These are phyloP conservation scores for Entelurus aequoreus DNA, from an alignment of 2,113 vertebrate species.

Conservation along the genomic window DNA sequence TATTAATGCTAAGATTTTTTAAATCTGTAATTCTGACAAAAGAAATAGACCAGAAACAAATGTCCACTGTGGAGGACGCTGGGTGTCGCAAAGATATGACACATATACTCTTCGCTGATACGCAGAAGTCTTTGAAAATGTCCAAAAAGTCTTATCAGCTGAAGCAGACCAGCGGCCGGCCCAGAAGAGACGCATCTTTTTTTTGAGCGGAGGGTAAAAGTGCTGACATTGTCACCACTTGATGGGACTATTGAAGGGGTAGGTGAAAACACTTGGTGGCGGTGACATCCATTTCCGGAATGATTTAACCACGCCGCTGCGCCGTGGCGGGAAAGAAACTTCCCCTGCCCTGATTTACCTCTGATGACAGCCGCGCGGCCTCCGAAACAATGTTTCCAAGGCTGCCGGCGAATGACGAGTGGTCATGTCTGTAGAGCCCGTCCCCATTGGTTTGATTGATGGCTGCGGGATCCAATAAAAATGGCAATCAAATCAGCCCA, in stretches of 20 bases:
- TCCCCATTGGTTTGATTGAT: slow-evolving; percentile 83
- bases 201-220: slow-evolving; percentile 69
- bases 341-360: slow-evolving; percentile 78
- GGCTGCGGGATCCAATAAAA: slow-evolving; percentile 78
- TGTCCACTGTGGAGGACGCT: no score
- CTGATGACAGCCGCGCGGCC: slow-evolving; percentile 70
- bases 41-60: no score
- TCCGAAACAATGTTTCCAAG: slow-evolving; percentile 81
- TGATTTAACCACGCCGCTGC: slow-evolving; percentile 75
- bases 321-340: slow-evolving; percentile 72
- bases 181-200: slow-evolving; percentile 42
- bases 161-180: slow-evolving; percentile 35
- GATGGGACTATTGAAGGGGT: slow-evolving; percentile 74
- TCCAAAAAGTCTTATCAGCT: slow-evolving; percentile 41
- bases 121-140: slow-evolving; percentile 8
- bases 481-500: slow-evolving; percentile 83
- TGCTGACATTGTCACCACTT: slow-evolving; percentile 78
- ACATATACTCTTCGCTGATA: no score
- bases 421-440: slow-evolving; percentile 73
- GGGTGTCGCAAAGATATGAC: no score
- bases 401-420: slow-evolving; percentile 79
- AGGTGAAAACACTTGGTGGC: slow-evolving; percentile 76
- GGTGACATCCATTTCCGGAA: slow-evolving; percentile 80
- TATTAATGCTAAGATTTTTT: no score
- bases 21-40: no score